Evolutionary conservation across 2,888 invertebrate species (phyloP).

Genomic region (Drosophila leonis): DNA sequence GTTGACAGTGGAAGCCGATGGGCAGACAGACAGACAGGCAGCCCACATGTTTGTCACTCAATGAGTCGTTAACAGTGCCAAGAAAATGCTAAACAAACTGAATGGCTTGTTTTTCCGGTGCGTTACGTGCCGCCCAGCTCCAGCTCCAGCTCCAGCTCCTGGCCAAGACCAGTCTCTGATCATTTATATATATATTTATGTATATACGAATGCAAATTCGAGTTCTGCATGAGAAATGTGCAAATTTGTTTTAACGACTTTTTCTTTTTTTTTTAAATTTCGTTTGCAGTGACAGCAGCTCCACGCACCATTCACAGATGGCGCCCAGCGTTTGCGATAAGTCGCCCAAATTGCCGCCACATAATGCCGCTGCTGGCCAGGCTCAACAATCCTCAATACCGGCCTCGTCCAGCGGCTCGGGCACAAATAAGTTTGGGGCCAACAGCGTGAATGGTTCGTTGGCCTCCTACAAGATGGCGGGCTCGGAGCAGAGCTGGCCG

Average conservation of each 20-base stretch:
- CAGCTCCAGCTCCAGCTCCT: neutral
- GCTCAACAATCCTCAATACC: neutral
- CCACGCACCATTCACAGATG: constrained; percentile 84
- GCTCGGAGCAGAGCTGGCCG: constrained; percentile 84
- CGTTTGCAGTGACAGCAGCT: constrained; percentile 85
- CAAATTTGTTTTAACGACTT: constrained; percentile 54
- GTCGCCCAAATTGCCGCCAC: constrained; percentile 78
- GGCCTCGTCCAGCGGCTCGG: constrained; percentile 50
- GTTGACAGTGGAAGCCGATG: constrained; percentile 34
- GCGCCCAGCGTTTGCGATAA: constrained; percentile 86
- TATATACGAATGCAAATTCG: constrained; percentile 57
- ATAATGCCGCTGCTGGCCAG: constrained; percentile 25
- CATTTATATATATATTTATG: neutral
- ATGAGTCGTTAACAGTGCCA: constrained; percentile 69
- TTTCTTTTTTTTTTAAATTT: constrained; percentile 48
- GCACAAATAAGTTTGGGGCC: constrained; percentile 76
- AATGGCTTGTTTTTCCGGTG: constrained; percentile 79
- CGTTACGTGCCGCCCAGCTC: constrained; percentile 51
- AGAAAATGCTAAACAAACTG: constrained; percentile 73
- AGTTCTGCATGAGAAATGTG: constrained; percentile 66
- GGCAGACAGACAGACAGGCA: constrained; percentile 13
- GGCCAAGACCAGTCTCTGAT: constrained; percentile 8
- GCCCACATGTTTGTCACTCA: constrained; percentile 34
- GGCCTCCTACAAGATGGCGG: constrained; percentile 84
- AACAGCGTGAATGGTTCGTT: constrained; percentile 82